Base-by-base conservation (phyloP, 2,888 invertebrate species). In the Tachystola acroxantha region DNA sequence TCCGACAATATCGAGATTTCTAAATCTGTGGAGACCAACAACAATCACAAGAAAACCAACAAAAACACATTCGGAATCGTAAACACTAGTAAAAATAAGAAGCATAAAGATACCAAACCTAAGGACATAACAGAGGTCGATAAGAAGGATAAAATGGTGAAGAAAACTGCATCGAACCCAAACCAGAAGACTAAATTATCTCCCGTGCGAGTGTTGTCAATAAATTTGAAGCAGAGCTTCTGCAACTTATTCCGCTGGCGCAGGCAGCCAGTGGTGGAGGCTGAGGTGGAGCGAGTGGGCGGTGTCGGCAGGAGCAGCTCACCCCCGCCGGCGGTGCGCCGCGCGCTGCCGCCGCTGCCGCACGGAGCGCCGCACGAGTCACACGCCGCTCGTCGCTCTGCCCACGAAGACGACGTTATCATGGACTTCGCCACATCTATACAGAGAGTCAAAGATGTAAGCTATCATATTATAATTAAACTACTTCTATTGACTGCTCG, bases 361-460 rank as follows among this genome's bases (percentile, higher is more conserved):
- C 61, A 44, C 57, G 31, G 13, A 10, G n/a, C n/a, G 63, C 51
- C 50, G 81, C 64, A 11, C 64, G 61, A 10, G 52, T 80, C 57
- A 1, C 70, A 50, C 7, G 45, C 65, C 5, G 48, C 68, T 6
- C 65, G 72, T 3, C 69, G 74, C 9, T 42, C 63, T 7, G 42
- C 48, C 2, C 68, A 64, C 7, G 76, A 76, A 3, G 81, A 63
- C 2, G 88, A 89, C 31, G 82, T 86, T 0, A 87, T 90, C 27
- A 90, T 93, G 78, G 96, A 96, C 74, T 96, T 96, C 76, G 95
- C 96, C 26, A 93, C 95, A 16, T 96, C 96, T 54, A 95, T 97
- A 63, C 94, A 96, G 72, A 95, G 94, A 89, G 96, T 97, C 36
- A 96, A 96, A 89, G 96, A 96, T 86, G 96, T 96, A 88, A 90